Evolutionary conservation across 2,797 vertebrate species (phyloP).

Genomic region (Lutjanus argentimaculatus): DNA sequence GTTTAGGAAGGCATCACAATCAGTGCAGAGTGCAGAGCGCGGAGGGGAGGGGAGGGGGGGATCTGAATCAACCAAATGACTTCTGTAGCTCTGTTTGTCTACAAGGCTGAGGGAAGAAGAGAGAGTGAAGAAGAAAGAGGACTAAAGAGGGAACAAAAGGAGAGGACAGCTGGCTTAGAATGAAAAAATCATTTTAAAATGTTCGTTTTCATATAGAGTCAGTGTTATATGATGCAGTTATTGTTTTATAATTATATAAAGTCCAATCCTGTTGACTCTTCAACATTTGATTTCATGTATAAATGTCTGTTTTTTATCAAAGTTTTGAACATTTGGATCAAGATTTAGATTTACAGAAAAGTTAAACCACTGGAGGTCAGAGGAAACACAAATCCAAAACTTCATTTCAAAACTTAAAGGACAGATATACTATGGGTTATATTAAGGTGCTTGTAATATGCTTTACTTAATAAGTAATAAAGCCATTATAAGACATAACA

Average conservation of each 20-base stretch:
- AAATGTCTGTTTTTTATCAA: neutral
- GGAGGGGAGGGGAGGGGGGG: conserved; percentile 6
- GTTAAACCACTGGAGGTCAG: no score
- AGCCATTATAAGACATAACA: no score
- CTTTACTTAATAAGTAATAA: no score
- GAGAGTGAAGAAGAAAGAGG: neutral
- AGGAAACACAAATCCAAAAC: no score
- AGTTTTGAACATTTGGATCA: no score
- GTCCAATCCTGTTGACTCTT: neutral
- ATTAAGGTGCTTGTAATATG: no score
- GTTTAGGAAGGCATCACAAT: conserved; percentile 76
- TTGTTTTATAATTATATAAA: neutral
- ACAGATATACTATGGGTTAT: no score
- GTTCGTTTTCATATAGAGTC: neutral
- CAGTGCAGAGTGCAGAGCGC: conserved; percentile 58
- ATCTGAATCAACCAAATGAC: conserved; percentile 48
- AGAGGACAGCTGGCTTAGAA: conserved; percentile 3
- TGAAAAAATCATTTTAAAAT: neutral
- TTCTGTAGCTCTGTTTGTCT: conserved; percentile 51
- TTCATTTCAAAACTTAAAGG: no score
- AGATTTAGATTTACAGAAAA: no score
- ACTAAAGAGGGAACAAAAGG: neutral
- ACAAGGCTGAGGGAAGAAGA: conserved; percentile 5
- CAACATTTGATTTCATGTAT: neutral
- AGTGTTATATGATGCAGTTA: no score